A percentile compares a stretch with the other conserved stretches of the same genome.
phyloP scores from a whole-genome alignment of 2,113 vertebrate genomes.

The Pongo abelii region DNA sequence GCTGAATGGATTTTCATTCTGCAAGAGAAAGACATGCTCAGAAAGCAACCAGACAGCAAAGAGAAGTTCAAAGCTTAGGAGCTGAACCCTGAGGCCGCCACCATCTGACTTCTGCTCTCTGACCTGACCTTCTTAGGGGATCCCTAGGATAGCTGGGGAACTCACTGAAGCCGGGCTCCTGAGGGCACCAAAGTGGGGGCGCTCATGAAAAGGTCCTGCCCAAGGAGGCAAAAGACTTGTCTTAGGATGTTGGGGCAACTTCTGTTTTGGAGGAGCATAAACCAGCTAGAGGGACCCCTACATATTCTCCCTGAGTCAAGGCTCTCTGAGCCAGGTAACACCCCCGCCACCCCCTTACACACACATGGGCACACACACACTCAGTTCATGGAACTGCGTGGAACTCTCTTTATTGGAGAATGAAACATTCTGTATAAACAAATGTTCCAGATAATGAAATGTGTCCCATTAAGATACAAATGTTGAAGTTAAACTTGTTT shows the following conservation, averaged over 20 bases:
- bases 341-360: not conserved
- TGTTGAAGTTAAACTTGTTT: not conserved
- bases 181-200: not conserved
- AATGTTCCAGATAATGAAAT: not conserved
- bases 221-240: not conserved
- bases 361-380: not conserved
- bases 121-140: not conserved
- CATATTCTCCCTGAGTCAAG: not conserved
- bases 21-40: conserved; percentile 28
- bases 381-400: not conserved
- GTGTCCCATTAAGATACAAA: not conserved
- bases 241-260: not conserved
- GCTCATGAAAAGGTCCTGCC: not conserved
- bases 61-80: not conserved
- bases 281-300: not conserved
- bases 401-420: not conserved
- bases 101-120: too few relatives aligned
- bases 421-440: not conserved
- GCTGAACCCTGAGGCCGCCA: not conserved
- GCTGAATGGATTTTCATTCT: conserved; percentile 8
- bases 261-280: not conserved
- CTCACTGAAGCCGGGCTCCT: too few relatives aligned
- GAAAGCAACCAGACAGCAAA: not conserved
- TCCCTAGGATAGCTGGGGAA: not conserved
- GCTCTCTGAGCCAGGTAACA: not conserved